Conservation (phyloP, 2,888 invertebrate genomes). For the Phrixothrix hirtus region DNA sequence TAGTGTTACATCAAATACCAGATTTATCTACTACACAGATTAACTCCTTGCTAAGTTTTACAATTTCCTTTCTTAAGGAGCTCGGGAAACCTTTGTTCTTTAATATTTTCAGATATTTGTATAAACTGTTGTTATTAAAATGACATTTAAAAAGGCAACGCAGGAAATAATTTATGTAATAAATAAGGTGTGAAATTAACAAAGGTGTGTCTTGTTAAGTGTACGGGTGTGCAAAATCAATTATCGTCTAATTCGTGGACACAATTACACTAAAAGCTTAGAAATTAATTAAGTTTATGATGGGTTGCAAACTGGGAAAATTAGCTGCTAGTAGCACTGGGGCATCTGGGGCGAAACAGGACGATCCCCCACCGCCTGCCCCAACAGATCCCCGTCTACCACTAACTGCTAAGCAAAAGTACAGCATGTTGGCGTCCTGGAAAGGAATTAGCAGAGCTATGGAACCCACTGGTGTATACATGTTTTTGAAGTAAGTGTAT, state of each 20-base stretch:
- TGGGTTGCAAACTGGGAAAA: slow-evolving; percentile 81
- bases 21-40: slow-evolving; percentile 15
- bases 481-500: slow-evolving; percentile 84
- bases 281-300: slow-evolving; percentile 43
- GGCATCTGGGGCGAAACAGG: slow-evolving; percentile 56
- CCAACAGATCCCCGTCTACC: slow-evolving; percentile 79
- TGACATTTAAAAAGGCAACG: neutral
- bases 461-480: slow-evolving; percentile 85
- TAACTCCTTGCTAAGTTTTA: slow-evolving; percentile 7
- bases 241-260: slow-evolving; percentile 3
- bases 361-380: slow-evolving; percentile 68
- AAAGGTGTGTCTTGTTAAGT: neutral
- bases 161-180: neutral
- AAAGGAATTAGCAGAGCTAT: slow-evolving; percentile 87
- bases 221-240: slow-evolving; percentile 1
- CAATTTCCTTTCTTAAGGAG: neutral
- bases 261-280: slow-evolving; percentile 5
- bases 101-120: neutral
- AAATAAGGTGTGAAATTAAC: neutral
- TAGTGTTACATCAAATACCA: neutral
- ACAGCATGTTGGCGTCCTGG: slow-evolving; percentile 88
- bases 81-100: neutral
- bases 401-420: slow-evolving; percentile 84
- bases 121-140: slow-evolving; percentile 6
- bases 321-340: slow-evolving; percentile 57